Evolutionary conservation across 1,140 invertebrate species (phyloP).

Genomic region (Hetaerina americana): DNA sequence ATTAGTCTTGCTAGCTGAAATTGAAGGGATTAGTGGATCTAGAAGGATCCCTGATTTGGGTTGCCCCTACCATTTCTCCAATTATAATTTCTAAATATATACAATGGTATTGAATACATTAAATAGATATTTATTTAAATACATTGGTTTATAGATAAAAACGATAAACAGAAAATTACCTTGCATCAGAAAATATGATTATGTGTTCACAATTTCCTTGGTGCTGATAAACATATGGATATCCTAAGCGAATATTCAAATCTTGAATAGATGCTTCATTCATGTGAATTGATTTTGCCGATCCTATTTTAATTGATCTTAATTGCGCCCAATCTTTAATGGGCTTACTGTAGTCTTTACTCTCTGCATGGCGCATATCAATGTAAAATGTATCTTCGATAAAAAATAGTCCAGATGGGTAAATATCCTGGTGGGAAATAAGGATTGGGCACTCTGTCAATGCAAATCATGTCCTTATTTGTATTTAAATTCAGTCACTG

Average conservation of each 20-base stretch:
- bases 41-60: too few relatives aligned
- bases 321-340: constrained; percentile 50
- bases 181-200: constrained; percentile 58
- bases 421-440: constrained; percentile 39
- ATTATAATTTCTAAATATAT: too few relatives aligned
- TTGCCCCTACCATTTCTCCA: too few relatives aligned
- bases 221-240: constrained; percentile 72
- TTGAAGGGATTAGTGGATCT: too few relatives aligned
- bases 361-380: constrained; percentile 42
- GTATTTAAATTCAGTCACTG: too few relatives aligned
- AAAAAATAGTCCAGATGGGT: constrained; percentile 61
- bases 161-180: too few relatives aligned
- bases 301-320: constrained; percentile 21
- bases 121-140: too few relatives aligned
- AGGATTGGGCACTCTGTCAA: constrained; percentile 9
- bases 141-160: background rate
- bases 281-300: constrained; percentile 44
- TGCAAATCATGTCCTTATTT: background rate
- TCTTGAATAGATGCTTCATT: constrained; percentile 44
- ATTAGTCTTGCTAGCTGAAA: too few relatives aligned
- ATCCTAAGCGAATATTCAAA: constrained; percentile 50
- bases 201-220: constrained; percentile 84
- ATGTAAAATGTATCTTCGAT: constrained; percentile 69
- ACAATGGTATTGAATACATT: too few relatives aligned
- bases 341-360: constrained; percentile 46